Percentiles rank a stretch among this genome's conserved stretches.
phyloP scores from a whole-genome alignment of 2,113 vertebrate species.

The Scomber japonicus region DNA sequence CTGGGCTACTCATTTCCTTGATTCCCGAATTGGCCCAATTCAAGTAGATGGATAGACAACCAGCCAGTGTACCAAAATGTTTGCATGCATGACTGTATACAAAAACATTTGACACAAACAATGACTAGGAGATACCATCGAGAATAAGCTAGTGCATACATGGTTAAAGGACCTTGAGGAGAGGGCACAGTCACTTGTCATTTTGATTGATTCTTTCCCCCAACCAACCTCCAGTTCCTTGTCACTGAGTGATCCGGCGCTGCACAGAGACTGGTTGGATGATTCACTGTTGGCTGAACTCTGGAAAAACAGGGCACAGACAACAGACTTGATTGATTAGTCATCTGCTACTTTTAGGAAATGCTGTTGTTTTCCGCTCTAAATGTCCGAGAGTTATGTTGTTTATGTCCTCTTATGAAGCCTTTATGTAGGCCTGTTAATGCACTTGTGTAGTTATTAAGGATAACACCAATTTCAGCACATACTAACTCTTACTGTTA shows the following conservation, averaged over 20 bases:
- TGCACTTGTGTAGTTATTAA: too few relatives aligned
- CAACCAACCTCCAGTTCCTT: constrained; percentile 94
- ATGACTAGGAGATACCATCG: neutral
- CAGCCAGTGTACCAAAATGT: neutral
- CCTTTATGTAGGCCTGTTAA: neutral
- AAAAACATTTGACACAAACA: neutral
- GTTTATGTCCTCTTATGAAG: neutral
- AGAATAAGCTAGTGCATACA: neutral
- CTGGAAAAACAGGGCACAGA: constrained; percentile 73
- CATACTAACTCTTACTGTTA: neutral
- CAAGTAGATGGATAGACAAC: too few relatives aligned
- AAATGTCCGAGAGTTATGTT: neutral
- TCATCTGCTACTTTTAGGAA: constrained; percentile 4
- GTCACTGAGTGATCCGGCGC: constrained; percentile 95
- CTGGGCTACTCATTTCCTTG: too few relatives aligned
- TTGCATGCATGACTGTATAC: neutral
- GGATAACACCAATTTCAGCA: neutral
- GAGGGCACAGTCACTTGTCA: neutral
- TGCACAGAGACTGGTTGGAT: constrained; percentile 97
- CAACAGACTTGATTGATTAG: constrained; percentile 25
- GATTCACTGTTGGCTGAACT: constrained; percentile 94
- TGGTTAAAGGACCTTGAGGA: neutral
- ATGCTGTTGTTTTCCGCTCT: neutral
- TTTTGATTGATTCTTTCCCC: neutral
- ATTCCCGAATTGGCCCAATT: too few relatives aligned